Evolutionary conservation across 2,113 vertebrate species (phyloP).

Genomic region (Glaucomys volans): DNA sequence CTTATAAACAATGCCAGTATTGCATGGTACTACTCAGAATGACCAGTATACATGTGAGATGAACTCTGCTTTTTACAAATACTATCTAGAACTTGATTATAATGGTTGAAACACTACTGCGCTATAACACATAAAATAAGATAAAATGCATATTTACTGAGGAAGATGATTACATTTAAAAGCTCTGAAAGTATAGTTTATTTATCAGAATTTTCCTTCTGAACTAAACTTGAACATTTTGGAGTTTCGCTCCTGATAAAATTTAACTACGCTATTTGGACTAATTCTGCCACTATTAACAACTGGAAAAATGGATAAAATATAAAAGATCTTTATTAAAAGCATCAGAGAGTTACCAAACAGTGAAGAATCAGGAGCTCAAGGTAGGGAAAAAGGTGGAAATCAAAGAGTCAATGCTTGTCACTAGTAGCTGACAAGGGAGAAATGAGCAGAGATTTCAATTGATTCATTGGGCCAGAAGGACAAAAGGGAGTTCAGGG

Average conservation of each 20-base stretch:
- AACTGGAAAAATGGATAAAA: conserved; percentile 40
- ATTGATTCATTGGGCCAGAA: not conserved
- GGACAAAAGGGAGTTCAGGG: not conserved
- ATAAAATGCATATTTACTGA: not conserved
- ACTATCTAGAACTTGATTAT: conserved; percentile 19
- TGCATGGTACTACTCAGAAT: not conserved
- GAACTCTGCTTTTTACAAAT: conserved; percentile 28
- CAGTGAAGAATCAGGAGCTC: not conserved
- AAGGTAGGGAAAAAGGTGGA: not conserved
- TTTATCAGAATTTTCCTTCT: not conserved
- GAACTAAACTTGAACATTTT: not conserved
- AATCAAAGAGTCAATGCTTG: not conserved
- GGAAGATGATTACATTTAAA: conserved; percentile 1
- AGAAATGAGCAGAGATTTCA: conserved; percentile 8
- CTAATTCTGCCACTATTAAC: not conserved
- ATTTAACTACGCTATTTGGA: not conserved
- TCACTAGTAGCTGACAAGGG: not conserved
- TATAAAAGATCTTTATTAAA: not conserved
- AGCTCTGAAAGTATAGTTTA: not conserved
- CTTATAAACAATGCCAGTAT: not conserved
- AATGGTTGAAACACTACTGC: not conserved
- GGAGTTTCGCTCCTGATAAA: not conserved
- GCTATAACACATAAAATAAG: not conserved
- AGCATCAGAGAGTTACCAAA: not conserved
- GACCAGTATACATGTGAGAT: not conserved